A percentile compares a stretch with the other conserved stretches of the same genome.
Evolutionary conservation across 2,113 vertebrate species (phyloP).

Genomic region (Callaeas wilsoni): DNA sequence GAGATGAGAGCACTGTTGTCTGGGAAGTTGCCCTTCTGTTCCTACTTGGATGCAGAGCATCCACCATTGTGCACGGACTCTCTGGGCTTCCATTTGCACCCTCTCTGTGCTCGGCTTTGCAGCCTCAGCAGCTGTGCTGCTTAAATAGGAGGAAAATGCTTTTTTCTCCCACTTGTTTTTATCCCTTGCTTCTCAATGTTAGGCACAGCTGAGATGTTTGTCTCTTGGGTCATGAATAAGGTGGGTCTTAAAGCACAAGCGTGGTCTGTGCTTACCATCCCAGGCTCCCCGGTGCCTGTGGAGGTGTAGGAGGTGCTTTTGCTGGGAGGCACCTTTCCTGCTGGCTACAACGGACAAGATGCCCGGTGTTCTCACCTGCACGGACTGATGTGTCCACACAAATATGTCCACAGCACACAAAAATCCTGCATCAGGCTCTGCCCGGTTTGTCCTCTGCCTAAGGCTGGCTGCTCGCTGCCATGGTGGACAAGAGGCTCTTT

Average conservation of each 20-base stretch:
- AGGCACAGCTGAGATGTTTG: not conserved
- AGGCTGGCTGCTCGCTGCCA: rapidly evolving
- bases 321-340: not conserved
- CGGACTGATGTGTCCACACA: not conserved
- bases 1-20: not conserved
- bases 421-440: not conserved
- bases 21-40: not conserved
- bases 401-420: not conserved
- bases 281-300: not conserved
- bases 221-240: not conserved
- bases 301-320: not conserved
- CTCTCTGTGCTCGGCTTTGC: not conserved
- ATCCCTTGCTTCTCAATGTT: not conserved
- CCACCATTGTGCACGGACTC: not conserved
- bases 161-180: not conserved
- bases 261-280: not conserved
- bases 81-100: not conserved
- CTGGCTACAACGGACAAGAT: not conserved
- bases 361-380: not conserved
- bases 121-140: not conserved
- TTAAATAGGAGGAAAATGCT: not conserved
- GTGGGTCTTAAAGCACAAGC: not conserved
- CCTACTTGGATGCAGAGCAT: not conserved
- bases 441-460: not conserved
- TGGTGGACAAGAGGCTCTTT: not conserved